Base-by-base conservation (phyloP, 2,797 vertebrate genomes). In the Takifugu ocellatus region DNA sequence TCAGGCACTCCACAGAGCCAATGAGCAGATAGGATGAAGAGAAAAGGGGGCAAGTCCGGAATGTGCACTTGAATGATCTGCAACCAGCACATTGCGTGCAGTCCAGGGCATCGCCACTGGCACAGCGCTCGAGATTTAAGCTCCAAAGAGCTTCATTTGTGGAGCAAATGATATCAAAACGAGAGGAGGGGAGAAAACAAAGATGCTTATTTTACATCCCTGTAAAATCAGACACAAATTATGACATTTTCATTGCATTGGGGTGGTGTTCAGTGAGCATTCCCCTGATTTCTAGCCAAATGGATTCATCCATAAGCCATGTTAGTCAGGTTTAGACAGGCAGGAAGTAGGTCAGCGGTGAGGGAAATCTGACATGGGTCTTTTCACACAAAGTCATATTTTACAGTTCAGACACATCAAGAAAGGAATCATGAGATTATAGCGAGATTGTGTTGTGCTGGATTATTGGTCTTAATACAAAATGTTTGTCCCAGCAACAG, bases 331-430 rank as follows among this genome's bases (percentile, higher is more conserved):
- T 79, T 75, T 72, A 52, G 42, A 66, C 57, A 49, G 49, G 46
- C 65, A 59, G 66, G 63, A 86, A 77, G 59, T 83, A 75, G 85
- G 89, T 92, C 85, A 85, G 68, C 71, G 69, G 74, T 80, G 83
- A 81, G 85, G 83, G 79, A 81, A 68, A 83, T 73, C 66, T 67
- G 66, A 78, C 79, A 82, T 82, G 88, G 75, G 81, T 86, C 80
- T 84, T 64, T 82, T 74, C 79, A 86, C 83, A 86, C 84, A 72
- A 81, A 63, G 66, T 72, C 73, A 70, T 66, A 59, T 53, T 55
- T 59, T 61, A 70, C 63, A 83, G 66, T 56, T 62, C 77, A 63
- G 61, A 72, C 52, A 75, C 61, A 51, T 64, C 44, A 76, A 72
- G 57, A 68, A 71, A 66, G 79, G 56, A 50, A 3, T 2, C 50